Percentiles rank a stretch among this genome's conserved stretches.
Conservation (phyloP, 2,888 invertebrate species). For the Acanthopleura granulata region DNA sequence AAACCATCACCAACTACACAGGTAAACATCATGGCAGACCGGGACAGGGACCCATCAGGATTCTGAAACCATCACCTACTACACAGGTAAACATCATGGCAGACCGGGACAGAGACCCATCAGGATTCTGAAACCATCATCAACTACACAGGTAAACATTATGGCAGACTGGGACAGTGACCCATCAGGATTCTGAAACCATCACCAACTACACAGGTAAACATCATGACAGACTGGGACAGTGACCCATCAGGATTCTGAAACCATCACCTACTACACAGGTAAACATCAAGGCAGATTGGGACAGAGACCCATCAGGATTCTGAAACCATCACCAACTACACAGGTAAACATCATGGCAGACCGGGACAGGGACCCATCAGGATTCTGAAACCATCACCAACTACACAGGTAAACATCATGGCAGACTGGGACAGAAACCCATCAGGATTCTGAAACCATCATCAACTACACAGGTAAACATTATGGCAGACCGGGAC, state of each 20-base stretch:
- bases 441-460: conserved; percentile 90
- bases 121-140: conserved; percentile 82
- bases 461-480: too few relatives aligned
- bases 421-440: conserved; percentile 98
- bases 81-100: conserved; percentile 99
- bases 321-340: conserved; percentile 74
- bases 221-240: conserved; percentile 99
- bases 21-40: conserved; percentile 99
- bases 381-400: conserved; percentile 82
- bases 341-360: too few relatives aligned
- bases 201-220: too few relatives aligned
- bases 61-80: conserved; percentile 75
- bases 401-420: too few relatives aligned
- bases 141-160: too few relatives aligned
- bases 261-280: conserved; percentile 20
- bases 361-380: conserved; percentile 97
- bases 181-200: conserved; percentile 90
- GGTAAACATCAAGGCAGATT: conserved; percentile 99
- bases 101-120: conserved; percentile 97
- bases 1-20: conserved; percentile 18
- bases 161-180: conserved; percentile 98
- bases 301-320: conserved; percentile 98
- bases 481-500: conserved; percentile 99
- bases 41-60: conserved; percentile 98
- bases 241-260: conserved; percentile 97